Percentiles rank a stretch among this genome's conserved stretches.
Conservation (phyloP, 2,797 vertebrate species). For the Diplodus sargus region DNA sequence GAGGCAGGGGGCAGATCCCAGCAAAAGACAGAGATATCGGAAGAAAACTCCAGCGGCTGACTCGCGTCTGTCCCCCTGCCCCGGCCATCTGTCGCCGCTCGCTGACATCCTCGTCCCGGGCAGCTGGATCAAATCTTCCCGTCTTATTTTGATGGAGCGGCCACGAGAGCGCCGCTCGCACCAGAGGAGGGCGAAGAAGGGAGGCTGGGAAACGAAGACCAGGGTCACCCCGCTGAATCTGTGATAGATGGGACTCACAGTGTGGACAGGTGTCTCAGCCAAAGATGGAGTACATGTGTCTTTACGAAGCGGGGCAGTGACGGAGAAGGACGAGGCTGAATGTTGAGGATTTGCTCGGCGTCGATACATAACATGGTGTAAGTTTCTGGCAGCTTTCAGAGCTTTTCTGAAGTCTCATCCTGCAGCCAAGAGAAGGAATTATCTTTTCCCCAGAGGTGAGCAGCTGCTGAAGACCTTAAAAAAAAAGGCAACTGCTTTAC, state of each 20-base stretch:
- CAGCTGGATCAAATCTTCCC: conserved; percentile 59
- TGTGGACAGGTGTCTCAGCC: conserved; percentile 35
- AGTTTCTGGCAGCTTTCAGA: conserved; percentile 50
- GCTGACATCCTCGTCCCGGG: conserved; percentile 38
- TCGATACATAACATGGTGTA: conserved; percentile 16
- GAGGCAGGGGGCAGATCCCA: conserved; percentile 26
- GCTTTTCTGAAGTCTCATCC: conserved; percentile 33
- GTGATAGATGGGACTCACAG: conserved; percentile 34
- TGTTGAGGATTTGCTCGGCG: conserved; percentile 31
- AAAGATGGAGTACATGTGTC: conserved; percentile 56
- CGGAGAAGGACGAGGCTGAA: conserved; percentile 13
- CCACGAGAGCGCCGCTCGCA: conserved; percentile 6
- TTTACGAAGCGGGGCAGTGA: not conserved
- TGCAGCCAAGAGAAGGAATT: conserved; percentile 47
- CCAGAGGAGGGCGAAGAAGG: conserved; percentile 34
- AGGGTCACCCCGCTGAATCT: conserved; percentile 58
- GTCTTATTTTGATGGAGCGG: conserved; percentile 69
- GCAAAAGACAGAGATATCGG: conserved; percentile 20
- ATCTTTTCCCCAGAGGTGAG: conserved; percentile 39
- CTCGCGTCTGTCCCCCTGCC: conserved; percentile 48
- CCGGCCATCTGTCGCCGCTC: conserved; percentile 66
- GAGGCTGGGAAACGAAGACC: conserved; percentile 33
- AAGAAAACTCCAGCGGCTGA: conserved; percentile 55
- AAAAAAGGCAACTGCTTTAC: conserved; percentile 19
- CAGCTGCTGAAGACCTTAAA: conserved; percentile 38